phyloP scores from a whole-genome alignment of 2,113 vertebrate genomes.

The Toxotes chatareus region DNA sequence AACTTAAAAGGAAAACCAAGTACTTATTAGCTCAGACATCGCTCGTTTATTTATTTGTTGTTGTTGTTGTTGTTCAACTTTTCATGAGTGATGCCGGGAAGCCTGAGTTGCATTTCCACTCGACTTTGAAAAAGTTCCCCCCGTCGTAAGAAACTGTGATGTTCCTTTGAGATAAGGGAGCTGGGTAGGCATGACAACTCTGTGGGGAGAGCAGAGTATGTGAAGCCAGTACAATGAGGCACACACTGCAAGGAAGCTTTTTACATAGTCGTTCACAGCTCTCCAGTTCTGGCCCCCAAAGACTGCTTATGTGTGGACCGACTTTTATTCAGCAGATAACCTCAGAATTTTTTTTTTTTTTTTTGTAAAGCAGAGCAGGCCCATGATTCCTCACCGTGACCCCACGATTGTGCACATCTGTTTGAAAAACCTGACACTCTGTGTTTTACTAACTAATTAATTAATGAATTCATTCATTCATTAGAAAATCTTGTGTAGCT shows the following conservation, averaged over 20 bases:
- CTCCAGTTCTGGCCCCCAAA: constrained; percentile 57
- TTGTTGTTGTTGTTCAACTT: constrained; percentile 46
- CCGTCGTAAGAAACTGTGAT: constrained; percentile 80
- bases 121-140: constrained; percentile 62
- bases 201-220: constrained; percentile 82
- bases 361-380: constrained; percentile 26
- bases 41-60: constrained; percentile 23
- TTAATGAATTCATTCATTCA: constrained; percentile 6
- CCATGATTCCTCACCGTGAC: constrained; percentile 20
- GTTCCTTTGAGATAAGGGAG: constrained; percentile 85
- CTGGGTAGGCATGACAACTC: constrained; percentile 84
- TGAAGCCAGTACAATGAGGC: constrained; percentile 82
- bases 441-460: constrained; percentile 4
- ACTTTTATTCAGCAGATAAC: constrained; percentile 77
- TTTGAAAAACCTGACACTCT: constrained; percentile 18
- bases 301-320: constrained; percentile 51
- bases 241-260: constrained; percentile 81
- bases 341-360: constrained; percentile 26
- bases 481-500: not conserved
- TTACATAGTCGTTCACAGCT: constrained; percentile 74
- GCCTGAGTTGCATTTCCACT: constrained; percentile 66
- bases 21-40: not conserved
- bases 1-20: constrained; percentile 34
- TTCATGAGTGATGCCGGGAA: constrained; percentile 64
- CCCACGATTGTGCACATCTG: constrained; percentile 17